Conservation (phyloP, 2,888 invertebrate genomes). For the Netelia virgata region DNA sequence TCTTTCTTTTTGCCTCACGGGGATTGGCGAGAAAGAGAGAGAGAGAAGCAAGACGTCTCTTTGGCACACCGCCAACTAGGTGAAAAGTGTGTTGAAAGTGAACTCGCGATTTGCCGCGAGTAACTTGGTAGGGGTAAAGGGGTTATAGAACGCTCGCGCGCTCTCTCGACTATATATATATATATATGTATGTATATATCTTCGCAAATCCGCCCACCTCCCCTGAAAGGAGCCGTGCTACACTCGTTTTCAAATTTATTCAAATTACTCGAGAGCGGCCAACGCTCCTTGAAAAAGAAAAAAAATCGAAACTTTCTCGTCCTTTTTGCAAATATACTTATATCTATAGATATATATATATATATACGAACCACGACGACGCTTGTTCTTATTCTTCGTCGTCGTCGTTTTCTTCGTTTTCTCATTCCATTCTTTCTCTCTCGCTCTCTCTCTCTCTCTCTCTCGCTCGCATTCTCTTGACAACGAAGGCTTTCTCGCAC, state of each 20-base stretch:
- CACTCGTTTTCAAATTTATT: conserved; percentile 81
- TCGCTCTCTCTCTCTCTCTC: not conserved
- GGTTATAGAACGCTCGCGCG: conserved; percentile 56
- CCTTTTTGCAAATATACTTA: not conserved
- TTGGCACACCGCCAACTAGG: conserved; percentile 83
- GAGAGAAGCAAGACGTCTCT: conserved; percentile 58
- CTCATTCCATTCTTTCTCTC: conserved; percentile 40
- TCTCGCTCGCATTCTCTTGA: no score
- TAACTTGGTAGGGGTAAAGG: conserved; percentile 62
- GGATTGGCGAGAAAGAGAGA: conserved; percentile 3
- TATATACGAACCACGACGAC: not conserved
- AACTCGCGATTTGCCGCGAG: conserved; percentile 82
- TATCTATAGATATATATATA: conserved; percentile 12
- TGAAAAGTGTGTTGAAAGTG: conserved; percentile 84
- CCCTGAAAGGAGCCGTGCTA: conserved; percentile 27
- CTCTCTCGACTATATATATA: conserved; percentile 11
- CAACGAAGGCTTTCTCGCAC: conserved; percentile 56
- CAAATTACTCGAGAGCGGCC: conserved; percentile 78
- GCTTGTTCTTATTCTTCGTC: conserved; percentile 40
- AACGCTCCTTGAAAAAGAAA: conserved; percentile 51
- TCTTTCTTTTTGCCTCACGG: conserved; percentile 52
- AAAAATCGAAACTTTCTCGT: conserved; percentile 71
- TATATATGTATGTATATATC: conserved; percentile 1
- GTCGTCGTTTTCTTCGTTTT: conserved; percentile 31
- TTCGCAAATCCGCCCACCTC: conserved; percentile 17